These are phyloP conservation scores for Sinelater perroti DNA, from an alignment of 2,888 invertebrate species.

Conservation along the genomic window DNA sequence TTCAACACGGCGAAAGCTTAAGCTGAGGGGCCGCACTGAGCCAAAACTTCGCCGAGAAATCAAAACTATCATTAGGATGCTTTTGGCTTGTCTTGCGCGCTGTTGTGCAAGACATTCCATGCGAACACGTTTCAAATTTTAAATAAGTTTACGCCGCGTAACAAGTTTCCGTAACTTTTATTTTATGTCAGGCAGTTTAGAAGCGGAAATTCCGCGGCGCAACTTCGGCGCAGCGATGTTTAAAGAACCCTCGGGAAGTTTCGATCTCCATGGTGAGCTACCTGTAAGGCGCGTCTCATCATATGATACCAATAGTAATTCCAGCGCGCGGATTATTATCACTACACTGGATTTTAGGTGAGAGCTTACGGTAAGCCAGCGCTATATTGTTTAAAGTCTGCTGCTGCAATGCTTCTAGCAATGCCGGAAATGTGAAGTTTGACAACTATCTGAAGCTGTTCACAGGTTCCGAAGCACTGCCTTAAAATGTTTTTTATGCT, in stretches of 20 bases:
- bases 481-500: too few relatives aligned
- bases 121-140: slow-evolving; percentile 21
- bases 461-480: too few relatives aligned
- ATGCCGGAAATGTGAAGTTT: too few relatives aligned
- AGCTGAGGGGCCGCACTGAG: too few relatives aligned
- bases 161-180: slow-evolving; percentile 21
- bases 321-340: too few relatives aligned
- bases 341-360: too few relatives aligned
- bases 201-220: slow-evolving; percentile 12
- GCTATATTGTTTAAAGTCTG: too few relatives aligned
- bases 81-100: not conserved
- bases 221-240: slow-evolving; percentile 8
- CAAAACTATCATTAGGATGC: slow-evolving; percentile 7
- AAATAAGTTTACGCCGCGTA: slow-evolving; percentile 21
- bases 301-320: slow-evolving; percentile 2
- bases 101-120: slow-evolving; percentile 2
- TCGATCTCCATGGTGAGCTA: slow-evolving; percentile 10
- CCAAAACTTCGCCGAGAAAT: slow-evolving; percentile 1
- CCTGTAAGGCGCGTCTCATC: slow-evolving; percentile 13
- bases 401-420: too few relatives aligned
- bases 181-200: slow-evolving; percentile 21
- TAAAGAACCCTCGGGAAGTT: slow-evolving; percentile 19
- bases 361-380: too few relatives aligned
- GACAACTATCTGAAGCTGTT: too few relatives aligned
- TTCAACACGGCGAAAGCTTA: not conserved